Conservation (phyloP, 2,888 invertebrate species). For the Deladenus siricidicola region DNA sequence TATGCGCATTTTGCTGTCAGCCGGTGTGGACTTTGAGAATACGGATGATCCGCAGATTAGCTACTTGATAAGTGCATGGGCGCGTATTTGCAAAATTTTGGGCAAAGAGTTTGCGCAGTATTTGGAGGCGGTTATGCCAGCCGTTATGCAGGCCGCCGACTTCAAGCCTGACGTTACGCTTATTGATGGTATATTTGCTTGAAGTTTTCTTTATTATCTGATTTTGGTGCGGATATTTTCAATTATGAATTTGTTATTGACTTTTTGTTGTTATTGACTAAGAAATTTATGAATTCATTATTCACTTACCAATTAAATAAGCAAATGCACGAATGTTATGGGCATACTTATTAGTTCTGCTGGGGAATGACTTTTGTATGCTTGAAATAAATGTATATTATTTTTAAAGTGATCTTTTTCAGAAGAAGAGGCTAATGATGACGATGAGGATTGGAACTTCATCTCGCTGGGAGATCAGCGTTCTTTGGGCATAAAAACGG, state of each 20-base stretch:
- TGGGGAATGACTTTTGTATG: background rate
- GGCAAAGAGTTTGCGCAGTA: slow-evolving; percentile 73
- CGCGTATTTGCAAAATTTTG: slow-evolving; percentile 90
- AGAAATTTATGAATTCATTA: background rate
- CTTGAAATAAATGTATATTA: no score
- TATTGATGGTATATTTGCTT: slow-evolving; percentile 69
- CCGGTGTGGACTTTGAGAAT: slow-evolving; percentile 67
- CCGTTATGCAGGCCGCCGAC: slow-evolving; percentile 80
- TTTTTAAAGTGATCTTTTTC: slow-evolving; percentile 22
- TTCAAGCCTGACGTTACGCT: slow-evolving; percentile 87
- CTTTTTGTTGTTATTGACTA: background rate
- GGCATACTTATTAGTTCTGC: no score
- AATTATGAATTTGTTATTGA: background rate
- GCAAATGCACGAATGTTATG: no score
- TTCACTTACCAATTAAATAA: no score
- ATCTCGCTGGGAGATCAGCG: slow-evolving; percentile 80
- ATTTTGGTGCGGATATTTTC: background rate
- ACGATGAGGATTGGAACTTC: slow-evolving; percentile 83
- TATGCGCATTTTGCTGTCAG: slow-evolving; percentile 85
- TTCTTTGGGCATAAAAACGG: slow-evolving; percentile 85
- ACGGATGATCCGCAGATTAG: slow-evolving; percentile 65
- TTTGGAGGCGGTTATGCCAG: slow-evolving; percentile 86
- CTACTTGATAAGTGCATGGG: slow-evolving; percentile 97
- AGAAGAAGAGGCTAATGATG: slow-evolving; percentile 67
- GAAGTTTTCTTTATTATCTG: no score